phyloP scores from a whole-genome alignment of 2,888 invertebrate genomes.

The Xestia xanthographa region DNA sequence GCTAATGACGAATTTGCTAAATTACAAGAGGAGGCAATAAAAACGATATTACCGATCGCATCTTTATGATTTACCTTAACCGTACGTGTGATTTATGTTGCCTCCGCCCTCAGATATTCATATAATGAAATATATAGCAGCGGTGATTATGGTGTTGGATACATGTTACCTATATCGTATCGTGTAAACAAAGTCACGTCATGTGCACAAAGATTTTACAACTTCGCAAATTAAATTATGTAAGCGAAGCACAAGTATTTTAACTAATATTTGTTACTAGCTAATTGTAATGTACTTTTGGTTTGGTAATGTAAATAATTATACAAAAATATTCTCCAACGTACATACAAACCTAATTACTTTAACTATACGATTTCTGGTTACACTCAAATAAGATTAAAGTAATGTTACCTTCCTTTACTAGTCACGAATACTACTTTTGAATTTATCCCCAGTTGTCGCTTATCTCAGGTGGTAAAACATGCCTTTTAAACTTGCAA shows the following conservation, averaged over 20 bases:
- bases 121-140: constrained; percentile 38
- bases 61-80: constrained; percentile 68
- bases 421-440: constrained; percentile 36
- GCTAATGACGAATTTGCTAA: constrained; percentile 61
- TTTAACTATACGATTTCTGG: constrained; percentile 7
- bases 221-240: constrained; percentile 5
- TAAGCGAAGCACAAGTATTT: neutral
- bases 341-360: neutral
- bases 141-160: constrained; percentile 51
- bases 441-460: constrained; percentile 52
- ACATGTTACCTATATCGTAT: constrained; percentile 22
- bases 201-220: constrained; percentile 19
- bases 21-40: constrained; percentile 65
- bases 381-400: constrained; percentile 12
- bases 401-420: constrained; percentile 12
- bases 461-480: constrained; percentile 68
- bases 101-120: constrained; percentile 38
- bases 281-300: neutral
- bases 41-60: constrained; percentile 66
- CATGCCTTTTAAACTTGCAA: constrained; percentile 65
- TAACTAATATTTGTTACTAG: constrained; percentile 3
- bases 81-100: constrained; percentile 64
- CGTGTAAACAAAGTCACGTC: constrained; percentile 35
- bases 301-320: constrained; percentile 1
- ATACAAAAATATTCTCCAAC: neutral